Evolutionary conservation across 2,113 vertebrate species (phyloP).

Genomic region (Labeo rohita): DNA sequence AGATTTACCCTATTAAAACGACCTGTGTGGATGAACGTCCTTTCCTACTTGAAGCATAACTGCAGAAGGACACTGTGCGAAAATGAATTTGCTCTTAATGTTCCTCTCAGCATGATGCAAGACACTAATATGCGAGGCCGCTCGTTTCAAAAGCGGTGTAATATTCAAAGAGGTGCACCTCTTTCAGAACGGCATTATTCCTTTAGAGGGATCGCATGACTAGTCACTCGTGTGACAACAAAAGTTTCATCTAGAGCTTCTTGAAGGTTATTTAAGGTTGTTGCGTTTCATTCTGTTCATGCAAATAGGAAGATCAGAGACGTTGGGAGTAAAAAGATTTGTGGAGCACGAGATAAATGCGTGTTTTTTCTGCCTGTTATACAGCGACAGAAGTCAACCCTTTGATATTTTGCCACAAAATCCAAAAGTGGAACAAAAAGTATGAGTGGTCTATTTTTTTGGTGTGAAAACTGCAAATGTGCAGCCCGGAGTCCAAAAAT

Average conservation of each 20-base stretch:
- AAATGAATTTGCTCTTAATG: not conserved
- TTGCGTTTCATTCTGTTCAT: conserved; percentile 25
- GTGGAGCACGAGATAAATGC: conserved; percentile 13
- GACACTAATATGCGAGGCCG: not conserved
- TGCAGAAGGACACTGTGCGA: not conserved
- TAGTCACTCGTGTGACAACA: conserved; percentile 18
- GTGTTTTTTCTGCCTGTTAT: conserved; percentile 14
- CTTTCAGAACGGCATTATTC: not conserved
- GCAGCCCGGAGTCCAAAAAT: not conserved
- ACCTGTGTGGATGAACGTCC: not conserved
- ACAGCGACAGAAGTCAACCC: conserved; percentile 2
- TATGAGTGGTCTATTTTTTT: no score
- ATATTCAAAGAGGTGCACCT: conserved; percentile 8
- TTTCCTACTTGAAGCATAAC: not conserved
- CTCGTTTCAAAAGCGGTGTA: not conserved
- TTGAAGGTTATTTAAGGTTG: conserved; percentile 38
- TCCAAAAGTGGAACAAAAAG: conserved; percentile 1
- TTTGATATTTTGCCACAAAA: conserved; percentile 34
- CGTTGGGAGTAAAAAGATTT: not conserved
- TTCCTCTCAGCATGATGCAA: not conserved
- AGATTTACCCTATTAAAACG: not conserved
- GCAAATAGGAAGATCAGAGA: conserved; percentile 1
- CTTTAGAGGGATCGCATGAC: not conserved
- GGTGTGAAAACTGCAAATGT: not conserved
- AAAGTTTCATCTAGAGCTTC: conserved; percentile 20